These are phyloP conservation scores for Vulpes vulpes DNA, from an alignment of 2,113 vertebrate species.

Conservation along the genomic window DNA sequence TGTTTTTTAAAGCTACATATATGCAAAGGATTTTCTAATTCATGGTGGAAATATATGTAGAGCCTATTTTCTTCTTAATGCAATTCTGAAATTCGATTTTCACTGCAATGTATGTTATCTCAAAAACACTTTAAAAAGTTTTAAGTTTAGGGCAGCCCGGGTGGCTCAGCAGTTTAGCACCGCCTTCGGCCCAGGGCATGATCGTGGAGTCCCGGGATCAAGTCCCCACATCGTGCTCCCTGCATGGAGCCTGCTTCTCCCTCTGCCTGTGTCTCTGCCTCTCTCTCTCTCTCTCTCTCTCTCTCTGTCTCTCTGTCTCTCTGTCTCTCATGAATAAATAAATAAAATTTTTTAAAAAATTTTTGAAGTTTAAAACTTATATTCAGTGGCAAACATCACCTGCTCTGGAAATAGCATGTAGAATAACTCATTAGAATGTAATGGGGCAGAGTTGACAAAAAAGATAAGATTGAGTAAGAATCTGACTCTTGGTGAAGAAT, in stretches of 20 bases:
- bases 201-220: too few relatives aligned
- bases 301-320: too few relatives aligned
- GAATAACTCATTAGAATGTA: background rate
- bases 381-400: background rate
- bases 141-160: too few relatives aligned
- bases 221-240: too few relatives aligned
- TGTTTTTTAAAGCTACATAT: background rate
- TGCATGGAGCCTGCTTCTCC: too few relatives aligned
- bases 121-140: conserved; percentile 12
- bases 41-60: background rate
- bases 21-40: background rate
- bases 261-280: too few relatives aligned
- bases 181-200: too few relatives aligned
- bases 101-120: background rate
- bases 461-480: background rate
- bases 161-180: too few relatives aligned
- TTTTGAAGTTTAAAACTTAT: conserved; percentile 1
- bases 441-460: background rate
- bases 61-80: background rate
- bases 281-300: too few relatives aligned
- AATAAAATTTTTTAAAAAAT: background rate
- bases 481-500: background rate
- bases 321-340: too few relatives aligned
- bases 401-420: background rate
- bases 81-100: background rate